Evolutionary conservation across 1,140 invertebrate genomes (phyloP).

Genomic region (Dufourea novaeangliae): DNA sequence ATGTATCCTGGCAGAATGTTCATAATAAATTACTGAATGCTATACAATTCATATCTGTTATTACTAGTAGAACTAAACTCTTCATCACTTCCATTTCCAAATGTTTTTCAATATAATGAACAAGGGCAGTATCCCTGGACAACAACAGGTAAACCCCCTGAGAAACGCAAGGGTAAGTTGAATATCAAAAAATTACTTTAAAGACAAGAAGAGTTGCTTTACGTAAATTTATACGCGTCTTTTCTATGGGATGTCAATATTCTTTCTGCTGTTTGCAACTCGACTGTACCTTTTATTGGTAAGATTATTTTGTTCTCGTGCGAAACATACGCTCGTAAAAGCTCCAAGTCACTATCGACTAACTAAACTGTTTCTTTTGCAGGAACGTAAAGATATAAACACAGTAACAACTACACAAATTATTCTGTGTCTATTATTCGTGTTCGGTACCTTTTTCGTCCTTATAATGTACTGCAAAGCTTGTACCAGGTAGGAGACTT

Average conservation of each 20-base stretch:
- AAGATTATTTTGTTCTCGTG: not conserved
- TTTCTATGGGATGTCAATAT: not conserved
- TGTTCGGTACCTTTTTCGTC: constrained; percentile 50
- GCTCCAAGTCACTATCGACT: too few relatives aligned
- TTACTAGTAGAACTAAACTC: not conserved
- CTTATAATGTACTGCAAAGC: constrained; percentile 61
- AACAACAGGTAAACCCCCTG: too few relatives aligned
- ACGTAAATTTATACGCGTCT: not conserved
- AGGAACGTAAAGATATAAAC: constrained; percentile 48
- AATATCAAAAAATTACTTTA: not conserved
- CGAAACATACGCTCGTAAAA: not conserved
- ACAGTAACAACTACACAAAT: constrained; percentile 55
- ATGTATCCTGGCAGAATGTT: not conserved
- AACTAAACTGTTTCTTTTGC: constrained; percentile 24
- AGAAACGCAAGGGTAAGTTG: not conserved
- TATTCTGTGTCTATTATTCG: constrained; percentile 56
- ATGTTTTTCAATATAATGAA: too few relatives aligned
- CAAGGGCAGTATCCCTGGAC: too few relatives aligned
- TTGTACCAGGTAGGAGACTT: constrained; percentile 57
- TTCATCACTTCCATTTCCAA: not conserved
- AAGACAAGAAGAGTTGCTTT: not conserved
- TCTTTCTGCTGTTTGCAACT: not conserved
- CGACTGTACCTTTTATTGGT: constrained; percentile 4
- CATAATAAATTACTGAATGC: too few relatives aligned
- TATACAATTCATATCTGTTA: not conserved